These are phyloP conservation scores for Mesochorus sp. DNA, from an alignment of 2,888 invertebrate species.

Conservation along the genomic window DNA sequence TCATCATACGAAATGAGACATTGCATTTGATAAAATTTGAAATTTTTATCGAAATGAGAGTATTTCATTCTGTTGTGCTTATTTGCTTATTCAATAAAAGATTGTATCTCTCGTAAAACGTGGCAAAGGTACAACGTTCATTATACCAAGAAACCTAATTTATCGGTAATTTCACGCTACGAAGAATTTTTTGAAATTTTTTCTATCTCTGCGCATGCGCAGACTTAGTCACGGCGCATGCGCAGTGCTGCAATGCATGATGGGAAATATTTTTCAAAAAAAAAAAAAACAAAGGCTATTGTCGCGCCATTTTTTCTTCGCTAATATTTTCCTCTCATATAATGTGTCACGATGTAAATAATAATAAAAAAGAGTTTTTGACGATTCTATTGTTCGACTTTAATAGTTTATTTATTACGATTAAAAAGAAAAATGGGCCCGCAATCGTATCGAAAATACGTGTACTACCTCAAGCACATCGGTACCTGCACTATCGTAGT, in stretches of 20 bases:
- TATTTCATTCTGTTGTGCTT: too few relatives aligned
- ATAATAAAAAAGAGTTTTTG: constrained; percentile 7
- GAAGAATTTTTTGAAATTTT: background rate
- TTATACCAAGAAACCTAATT: background rate
- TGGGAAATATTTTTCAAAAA: background rate
- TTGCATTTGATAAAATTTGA: too few relatives aligned
- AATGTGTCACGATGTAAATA: constrained; percentile 17
- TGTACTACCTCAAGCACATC: constrained; percentile 75
- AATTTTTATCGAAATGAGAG: too few relatives aligned
- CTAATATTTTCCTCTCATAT: constrained; percentile 15
- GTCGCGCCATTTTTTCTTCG: background rate
- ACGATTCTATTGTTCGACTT: background rate
- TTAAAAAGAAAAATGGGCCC: constrained; percentile 29
- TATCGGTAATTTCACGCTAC: background rate
- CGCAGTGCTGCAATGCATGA: background rate
- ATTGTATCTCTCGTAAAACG: too few relatives aligned
- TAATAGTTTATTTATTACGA: background rate
- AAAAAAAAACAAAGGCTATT: background rate
- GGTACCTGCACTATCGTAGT: constrained; percentile 73
- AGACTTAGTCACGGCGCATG: background rate
- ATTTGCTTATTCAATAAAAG: too few relatives aligned
- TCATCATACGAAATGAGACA: too few relatives aligned
- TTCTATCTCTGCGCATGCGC: background rate
- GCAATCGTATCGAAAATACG: constrained; percentile 59
- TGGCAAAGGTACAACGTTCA: too few relatives aligned